These are phyloP conservation scores for Leucoma salicis DNA, from an alignment of 2,888 invertebrate genomes.

Conservation along the genomic window DNA sequence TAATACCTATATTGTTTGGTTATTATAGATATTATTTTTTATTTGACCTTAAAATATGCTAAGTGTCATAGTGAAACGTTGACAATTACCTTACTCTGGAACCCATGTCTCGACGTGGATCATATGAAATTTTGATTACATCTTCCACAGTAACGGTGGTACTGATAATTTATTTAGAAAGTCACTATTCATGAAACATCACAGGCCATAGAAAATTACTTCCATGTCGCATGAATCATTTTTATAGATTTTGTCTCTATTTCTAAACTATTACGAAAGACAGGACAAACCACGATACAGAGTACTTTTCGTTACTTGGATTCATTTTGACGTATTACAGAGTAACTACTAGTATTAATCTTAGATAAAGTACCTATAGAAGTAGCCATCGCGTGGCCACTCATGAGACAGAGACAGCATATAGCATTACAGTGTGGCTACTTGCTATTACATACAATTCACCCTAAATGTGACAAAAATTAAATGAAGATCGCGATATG, in stretches of 20 bases:
- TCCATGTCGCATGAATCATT: slow-evolving; percentile 42
- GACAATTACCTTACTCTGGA: slow-evolving; percentile 70
- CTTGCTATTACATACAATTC: no score
- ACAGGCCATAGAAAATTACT: slow-evolving; percentile 63
- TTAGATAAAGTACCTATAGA: no score
- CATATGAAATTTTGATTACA: slow-evolving; percentile 57
- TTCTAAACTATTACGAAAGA: slow-evolving; percentile 52
- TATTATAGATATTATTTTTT: not conserved
- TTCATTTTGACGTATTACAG: no score
- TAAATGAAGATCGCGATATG: no score
- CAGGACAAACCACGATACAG: slow-evolving; percentile 1
- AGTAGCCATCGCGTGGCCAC: no score
- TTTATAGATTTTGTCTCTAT: slow-evolving; percentile 41
- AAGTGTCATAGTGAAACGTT: slow-evolving; percentile 8
- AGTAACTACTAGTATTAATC: no score
- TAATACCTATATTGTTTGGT: not conserved
- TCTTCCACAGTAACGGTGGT: slow-evolving; percentile 44
- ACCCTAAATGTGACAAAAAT: no score
- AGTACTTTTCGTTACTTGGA: no score
- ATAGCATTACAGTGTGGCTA: no score
- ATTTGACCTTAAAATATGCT: not conserved
- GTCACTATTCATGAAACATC: slow-evolving; percentile 56
- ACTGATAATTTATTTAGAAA: slow-evolving; percentile 34
- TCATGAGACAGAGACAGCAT: no score
- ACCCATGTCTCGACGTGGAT: slow-evolving; percentile 76